Base-by-base conservation (phyloP, 2,888 invertebrate genomes). In the Drosophila kokeensis region DNA sequence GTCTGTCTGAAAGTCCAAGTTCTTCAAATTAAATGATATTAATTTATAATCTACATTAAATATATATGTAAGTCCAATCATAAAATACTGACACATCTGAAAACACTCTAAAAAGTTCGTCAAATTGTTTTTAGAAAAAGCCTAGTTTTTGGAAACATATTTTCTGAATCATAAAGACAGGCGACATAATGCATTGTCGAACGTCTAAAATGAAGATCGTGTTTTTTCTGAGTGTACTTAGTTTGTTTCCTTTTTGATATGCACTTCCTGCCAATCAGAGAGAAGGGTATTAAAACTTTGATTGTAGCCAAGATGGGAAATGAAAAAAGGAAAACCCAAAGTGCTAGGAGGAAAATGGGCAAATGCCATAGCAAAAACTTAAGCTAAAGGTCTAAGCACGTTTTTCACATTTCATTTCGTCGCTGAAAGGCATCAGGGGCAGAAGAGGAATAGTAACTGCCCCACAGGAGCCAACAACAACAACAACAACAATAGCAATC, bases 371-470 rank as follows among this genome's bases (percentile, higher is more conserved):
- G 38, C 29, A 61, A 70, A 69, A 69, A 65, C 76, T 65, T 64
- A 42, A 58, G 67, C 42, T 58, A 73, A 68, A 69, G 72, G 74
- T 72, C 70, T 73, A 58, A 63, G 76, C 87, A 87, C 87, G 88
- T 85, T 87, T 89, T 85, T 69, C 81, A 73, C 90, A 86, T 88
- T 88, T 81, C 74, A 77, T 73, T 77, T 79, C 68, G 72, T 68
- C 54, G 38, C n/a, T 27, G 21, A 15, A 38, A 29, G 42, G 45
- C 15, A 45, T 15, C 21, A 2, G 45, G 5, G 45, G 45, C 45
- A 32, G 32, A 32, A 40, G 50, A 27, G 58, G 60, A 50, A 40
- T 13, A 64, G 52, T 29, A 60, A 52, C 54, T 57, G 66, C 29
- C 69, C 54, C 67, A 69, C 30, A 68, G 67, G 32, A 69, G 59